Percentiles rank a stretch among this genome's conserved stretches.
These are phyloP conservation scores for Oreochromis niloticus DNA, from an alignment of 2,113 vertebrate genomes.

Conservation along the genomic window DNA sequence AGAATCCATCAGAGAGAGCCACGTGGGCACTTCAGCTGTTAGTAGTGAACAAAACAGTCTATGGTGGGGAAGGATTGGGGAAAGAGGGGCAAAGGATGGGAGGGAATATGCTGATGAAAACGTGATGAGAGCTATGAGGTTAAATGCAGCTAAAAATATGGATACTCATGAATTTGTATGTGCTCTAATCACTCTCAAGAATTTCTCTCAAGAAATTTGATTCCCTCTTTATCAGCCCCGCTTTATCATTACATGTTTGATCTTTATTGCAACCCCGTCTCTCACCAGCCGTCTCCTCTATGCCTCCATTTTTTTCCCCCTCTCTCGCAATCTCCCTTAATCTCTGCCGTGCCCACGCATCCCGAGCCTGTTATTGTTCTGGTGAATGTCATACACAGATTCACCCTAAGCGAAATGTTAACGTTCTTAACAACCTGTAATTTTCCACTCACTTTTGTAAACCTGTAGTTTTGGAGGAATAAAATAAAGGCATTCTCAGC, in stretches of 20 bases:
- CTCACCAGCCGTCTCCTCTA: not conserved
- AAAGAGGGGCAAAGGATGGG: not conserved
- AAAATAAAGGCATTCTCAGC: not conserved
- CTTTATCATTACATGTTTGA: slow-evolving; percentile 20
- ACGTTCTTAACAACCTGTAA: not conserved
- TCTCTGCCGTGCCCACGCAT: slow-evolving; percentile 17
- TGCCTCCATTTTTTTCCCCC: not conserved
- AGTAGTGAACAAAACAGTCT: not conserved
- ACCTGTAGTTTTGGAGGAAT: not conserved
- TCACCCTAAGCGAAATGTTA: not conserved
- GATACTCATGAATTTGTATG: not conserved
- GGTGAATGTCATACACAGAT: not conserved
- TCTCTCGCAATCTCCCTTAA: not conserved
- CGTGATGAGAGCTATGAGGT: not conserved
- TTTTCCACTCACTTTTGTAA: not conserved
- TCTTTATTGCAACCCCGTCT: slow-evolving; percentile 9
- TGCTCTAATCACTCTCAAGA: not conserved
- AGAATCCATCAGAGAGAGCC: slow-evolving; percentile 14
- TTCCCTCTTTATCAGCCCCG: not conserved
- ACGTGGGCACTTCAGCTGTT: not conserved
- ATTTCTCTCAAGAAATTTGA: slow-evolving; percentile 1
- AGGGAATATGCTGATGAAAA: not conserved
- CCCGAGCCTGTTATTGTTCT: slow-evolving; percentile 3
- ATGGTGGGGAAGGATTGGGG: not conserved
- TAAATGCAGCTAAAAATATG: not conserved